Conservation (phyloP, 2,888 invertebrate genomes). For the Tipula vernalis region DNA sequence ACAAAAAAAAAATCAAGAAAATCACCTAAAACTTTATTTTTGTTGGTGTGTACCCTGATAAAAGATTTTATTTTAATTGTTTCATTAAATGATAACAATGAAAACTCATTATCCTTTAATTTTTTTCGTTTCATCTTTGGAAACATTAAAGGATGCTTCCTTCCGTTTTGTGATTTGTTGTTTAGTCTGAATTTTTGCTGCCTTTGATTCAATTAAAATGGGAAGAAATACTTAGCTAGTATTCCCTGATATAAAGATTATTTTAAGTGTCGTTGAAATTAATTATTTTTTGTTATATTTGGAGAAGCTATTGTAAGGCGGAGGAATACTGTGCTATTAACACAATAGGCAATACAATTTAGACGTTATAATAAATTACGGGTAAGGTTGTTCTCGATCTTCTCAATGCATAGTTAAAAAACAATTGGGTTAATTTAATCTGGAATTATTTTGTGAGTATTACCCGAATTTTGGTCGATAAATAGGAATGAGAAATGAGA, state of each 20-base stretch:
- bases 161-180: not conserved
- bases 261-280: not conserved
- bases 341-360: too few species aligned
- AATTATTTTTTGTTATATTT: not conserved
- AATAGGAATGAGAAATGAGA: too few species aligned
- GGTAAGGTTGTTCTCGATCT: too few species aligned
- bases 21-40: not conserved
- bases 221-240: not conserved
- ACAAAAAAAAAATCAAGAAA: not conserved
- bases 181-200: not conserved
- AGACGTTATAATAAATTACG: too few species aligned
- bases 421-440: too few species aligned
- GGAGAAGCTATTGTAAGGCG: too few species aligned
- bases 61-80: not conserved
- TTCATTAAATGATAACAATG: not conserved
- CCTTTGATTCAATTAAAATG: not conserved
- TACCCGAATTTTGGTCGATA: too few species aligned
- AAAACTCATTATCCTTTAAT: not conserved
- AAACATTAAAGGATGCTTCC: not conserved
- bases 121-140: not conserved
- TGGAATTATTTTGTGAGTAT: too few species aligned
- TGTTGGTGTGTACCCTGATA: not conserved
- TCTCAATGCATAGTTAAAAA: too few species aligned
- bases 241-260: not conserved
- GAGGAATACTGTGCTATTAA: too few species aligned